phyloP scores from a whole-genome alignment of 2,113 vertebrate species.

The Myotis yumanensis region DNA sequence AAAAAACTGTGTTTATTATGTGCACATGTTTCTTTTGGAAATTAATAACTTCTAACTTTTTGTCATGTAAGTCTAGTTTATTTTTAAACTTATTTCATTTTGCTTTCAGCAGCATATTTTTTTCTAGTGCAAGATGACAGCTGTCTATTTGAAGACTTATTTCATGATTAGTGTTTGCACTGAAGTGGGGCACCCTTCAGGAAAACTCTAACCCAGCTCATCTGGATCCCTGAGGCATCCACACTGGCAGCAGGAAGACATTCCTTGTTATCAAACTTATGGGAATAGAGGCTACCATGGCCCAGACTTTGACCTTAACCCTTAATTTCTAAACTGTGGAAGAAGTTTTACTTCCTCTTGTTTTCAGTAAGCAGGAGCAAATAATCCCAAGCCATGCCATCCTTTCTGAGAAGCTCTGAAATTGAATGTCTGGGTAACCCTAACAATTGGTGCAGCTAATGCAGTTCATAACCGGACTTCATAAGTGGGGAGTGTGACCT shows the following conservation, averaged over 20 bases:
- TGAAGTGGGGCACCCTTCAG: not conserved
- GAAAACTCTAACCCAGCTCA: not conserved
- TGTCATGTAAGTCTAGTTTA: not conserved
- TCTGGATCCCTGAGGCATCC: not conserved
- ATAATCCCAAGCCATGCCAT: not conserved
- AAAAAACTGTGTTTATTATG: not conserved
- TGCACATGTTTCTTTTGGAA: not conserved
- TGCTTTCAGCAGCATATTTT: not conserved
- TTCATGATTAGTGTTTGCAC: not conserved
- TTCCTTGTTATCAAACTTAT: not conserved
- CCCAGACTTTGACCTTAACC: not conserved
- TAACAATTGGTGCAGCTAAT: not conserved
- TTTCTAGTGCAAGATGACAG: not conserved
- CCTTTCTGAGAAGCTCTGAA: not conserved
- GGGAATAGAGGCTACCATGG: rapidly evolving
- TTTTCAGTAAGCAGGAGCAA: not conserved
- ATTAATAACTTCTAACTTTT: not conserved
- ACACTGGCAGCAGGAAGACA: no score
- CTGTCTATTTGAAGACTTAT: not conserved
- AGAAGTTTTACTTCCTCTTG: not conserved
- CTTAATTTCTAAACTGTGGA: slow-evolving; percentile 28
- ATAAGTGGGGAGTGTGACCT: not conserved
- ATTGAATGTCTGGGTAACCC: not conserved
- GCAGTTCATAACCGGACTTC: rapidly evolving
- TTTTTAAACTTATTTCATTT: not conserved